Percentiles rank a stretch among this genome's conserved stretches.
Conservation (phyloP, 2,113 vertebrate genomes). For the Urocolius indicus region DNA sequence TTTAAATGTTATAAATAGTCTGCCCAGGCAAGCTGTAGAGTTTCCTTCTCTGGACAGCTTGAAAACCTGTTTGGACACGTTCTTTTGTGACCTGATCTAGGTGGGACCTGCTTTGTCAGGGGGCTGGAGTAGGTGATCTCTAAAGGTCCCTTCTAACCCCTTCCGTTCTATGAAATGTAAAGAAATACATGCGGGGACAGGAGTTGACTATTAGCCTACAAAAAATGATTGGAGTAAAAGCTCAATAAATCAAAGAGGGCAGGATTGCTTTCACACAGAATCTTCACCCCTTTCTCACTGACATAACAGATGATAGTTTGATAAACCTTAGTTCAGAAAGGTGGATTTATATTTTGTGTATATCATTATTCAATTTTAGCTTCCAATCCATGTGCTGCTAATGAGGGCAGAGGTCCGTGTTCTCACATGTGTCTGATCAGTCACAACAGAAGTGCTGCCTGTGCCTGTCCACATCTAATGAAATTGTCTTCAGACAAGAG, state of each 20-base stretch:
- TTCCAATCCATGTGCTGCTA: slow-evolving; percentile 91
- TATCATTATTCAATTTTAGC: slow-evolving; percentile 75
- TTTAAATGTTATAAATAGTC: not conserved
- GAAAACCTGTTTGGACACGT: no score
- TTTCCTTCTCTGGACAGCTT: no score
- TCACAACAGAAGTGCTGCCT: slow-evolving; percentile 91
- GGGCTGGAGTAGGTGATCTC: no score
- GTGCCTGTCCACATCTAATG: slow-evolving; percentile 96
- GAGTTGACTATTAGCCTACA: not conserved
- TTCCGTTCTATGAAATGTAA: no score
- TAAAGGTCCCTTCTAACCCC: no score
- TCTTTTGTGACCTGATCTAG: no score
- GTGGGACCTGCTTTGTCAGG: no score
- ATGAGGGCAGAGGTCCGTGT: slow-evolving; percentile 90
- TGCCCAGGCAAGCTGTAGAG: no score
- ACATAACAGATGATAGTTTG: not conserved
- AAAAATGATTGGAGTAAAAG: fast-evolving
- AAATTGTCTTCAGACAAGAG: slow-evolving; percentile 90
- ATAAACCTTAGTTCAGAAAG: not conserved
- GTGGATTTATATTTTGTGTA: not conserved
- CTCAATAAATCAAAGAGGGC: not conserved
- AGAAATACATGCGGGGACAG: no score
- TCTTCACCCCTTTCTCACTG: not conserved
- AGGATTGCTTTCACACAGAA: not conserved
- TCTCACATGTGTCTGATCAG: slow-evolving; percentile 97